Evolutionary conservation across 2,888 invertebrate species (phyloP).

Genomic region (Cephus sareptanus): DNA sequence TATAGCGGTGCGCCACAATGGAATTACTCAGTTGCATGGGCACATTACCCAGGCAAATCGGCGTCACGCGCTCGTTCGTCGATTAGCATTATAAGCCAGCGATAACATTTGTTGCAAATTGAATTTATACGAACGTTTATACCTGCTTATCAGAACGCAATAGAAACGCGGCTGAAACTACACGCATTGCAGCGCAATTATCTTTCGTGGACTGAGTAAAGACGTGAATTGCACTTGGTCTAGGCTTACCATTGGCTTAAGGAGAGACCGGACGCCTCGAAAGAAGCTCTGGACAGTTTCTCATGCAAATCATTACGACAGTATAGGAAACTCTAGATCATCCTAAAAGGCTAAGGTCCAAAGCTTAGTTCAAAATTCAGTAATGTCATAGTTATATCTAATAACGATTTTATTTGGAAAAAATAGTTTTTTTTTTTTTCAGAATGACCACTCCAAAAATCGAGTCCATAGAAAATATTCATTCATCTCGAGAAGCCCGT

Average conservation of each 20-base stretch:
- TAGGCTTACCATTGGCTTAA: neutral
- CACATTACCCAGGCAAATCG: slow-evolving; percentile 28
- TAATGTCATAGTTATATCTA: too few species aligned
- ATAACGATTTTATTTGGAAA: too few species aligned
- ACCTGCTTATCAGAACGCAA: slow-evolving; percentile 19
- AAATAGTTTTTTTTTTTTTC: too few species aligned
- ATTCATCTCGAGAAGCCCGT: neutral
- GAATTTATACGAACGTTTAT: slow-evolving; percentile 24
- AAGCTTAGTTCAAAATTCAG: too few species aligned
- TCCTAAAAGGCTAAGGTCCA: neutral
- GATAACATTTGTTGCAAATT: slow-evolving; percentile 43
- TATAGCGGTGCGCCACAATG: slow-evolving; percentile 27
- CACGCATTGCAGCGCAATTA: neutral
- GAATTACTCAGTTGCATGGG: slow-evolving; percentile 19
- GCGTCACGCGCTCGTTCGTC: slow-evolving; percentile 27
- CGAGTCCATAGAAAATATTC: neutral
- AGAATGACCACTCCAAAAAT: neutral
- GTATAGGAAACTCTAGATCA: neutral
- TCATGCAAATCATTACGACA: neutral
- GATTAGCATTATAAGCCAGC: slow-evolving; percentile 39
- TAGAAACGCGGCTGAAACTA: slow-evolving; percentile 6
- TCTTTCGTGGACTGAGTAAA: slow-evolving; percentile 1
- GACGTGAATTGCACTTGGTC: neutral
- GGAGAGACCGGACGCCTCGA: neutral
- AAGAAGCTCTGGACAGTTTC: neutral